Percentiles rank a stretch among this genome's conserved stretches.
Evolutionary conservation across 2,888 invertebrate species (phyloP).

Genomic region (Dryobotodes eremita): DNA sequence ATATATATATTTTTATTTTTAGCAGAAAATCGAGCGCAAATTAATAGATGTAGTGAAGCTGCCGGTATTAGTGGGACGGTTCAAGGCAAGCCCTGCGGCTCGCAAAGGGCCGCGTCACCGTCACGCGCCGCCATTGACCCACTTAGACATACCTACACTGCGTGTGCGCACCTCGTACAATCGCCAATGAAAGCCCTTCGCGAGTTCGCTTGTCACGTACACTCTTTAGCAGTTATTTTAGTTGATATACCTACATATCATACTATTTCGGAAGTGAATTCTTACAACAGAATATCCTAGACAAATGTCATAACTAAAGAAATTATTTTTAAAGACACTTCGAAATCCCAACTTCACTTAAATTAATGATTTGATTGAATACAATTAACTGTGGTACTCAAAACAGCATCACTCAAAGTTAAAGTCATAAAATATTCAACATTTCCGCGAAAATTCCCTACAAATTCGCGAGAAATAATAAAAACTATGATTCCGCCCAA

Average conservation of each 20-base stretch:
- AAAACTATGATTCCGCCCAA: not conserved
- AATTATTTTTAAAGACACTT: slow-evolving; percentile 2
- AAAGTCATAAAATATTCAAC: not conserved
- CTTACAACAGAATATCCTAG: not conserved
- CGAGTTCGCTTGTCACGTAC: slow-evolving; percentile 80
- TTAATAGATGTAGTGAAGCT: slow-evolving; percentile 81
- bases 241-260: not conserved
- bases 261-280: not conserved
- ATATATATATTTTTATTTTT: slow-evolving; percentile 77
- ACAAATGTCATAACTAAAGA: not conserved
- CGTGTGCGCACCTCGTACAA: slow-evolving; percentile 85
- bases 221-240: slow-evolving; percentile 43
- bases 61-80: slow-evolving; percentile 82
- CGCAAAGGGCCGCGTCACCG: slow-evolving; percentile 88
- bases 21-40: slow-evolving; percentile 85
- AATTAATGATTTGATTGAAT: not conserved
- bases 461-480: not conserved
- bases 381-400: not conserved
- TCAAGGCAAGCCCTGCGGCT: slow-evolving; percentile 88
- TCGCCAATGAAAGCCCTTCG: slow-evolving; percentile 84
- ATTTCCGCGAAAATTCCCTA: not conserved
- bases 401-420: not conserved
- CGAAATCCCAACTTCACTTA: not conserved
- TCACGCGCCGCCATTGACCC: slow-evolving; percentile 90
- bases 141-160: slow-evolving; percentile 83